Base-by-base conservation (phyloP, 2,797 vertebrate species). In the Anguilla marmorata region DNA sequence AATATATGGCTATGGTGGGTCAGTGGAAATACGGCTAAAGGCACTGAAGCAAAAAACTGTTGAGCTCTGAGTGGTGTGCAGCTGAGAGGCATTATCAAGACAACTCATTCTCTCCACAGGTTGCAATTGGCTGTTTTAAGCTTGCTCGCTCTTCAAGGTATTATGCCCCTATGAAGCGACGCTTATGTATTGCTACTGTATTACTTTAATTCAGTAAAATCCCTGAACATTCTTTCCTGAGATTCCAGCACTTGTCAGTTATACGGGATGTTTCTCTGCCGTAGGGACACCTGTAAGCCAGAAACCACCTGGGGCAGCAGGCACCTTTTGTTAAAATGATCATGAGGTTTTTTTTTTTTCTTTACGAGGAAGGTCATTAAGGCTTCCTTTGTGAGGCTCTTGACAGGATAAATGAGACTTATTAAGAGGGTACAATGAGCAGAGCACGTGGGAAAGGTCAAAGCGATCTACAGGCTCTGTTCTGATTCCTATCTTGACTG, bases 361-460 rank as follows among this genome's bases (percentile, higher is more conserved):
- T 84, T 76, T 63, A 85, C 19, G 52, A 72, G 8, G 82, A 27
- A 56, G 52, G 50, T 74, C 84, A 84, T 48, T 60, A 56, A 37
- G 50, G 41, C 27, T n/a, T 48, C 37, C 69, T 56, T 76, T 76
- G 37, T 33, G 69, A 45, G 66, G 16, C 66, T 48, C 37, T 72
- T 76, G 84, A 85, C 87, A 27, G 52, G 66, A 85, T 50, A 52
- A 74, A 72, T 76, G 50, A 88, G 30, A 76, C 69, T 33, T 56
- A 30, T 84, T 72, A 84, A 87, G 69, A 48, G 80, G 19, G 3
- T 16, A 37, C 27, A 69, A 84, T 84, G 82, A 63, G 54, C 84
- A 58, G 54, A 52, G 66, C 8, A 69, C 48, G 27, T 54, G 30
- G 87, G 89, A 94, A 94, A 94, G 94, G 94, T 95, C 93, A 93